Evolutionary conservation across 2,888 invertebrate species (phyloP).

Genomic region (Hirtodrosophila histrioides): DNA sequence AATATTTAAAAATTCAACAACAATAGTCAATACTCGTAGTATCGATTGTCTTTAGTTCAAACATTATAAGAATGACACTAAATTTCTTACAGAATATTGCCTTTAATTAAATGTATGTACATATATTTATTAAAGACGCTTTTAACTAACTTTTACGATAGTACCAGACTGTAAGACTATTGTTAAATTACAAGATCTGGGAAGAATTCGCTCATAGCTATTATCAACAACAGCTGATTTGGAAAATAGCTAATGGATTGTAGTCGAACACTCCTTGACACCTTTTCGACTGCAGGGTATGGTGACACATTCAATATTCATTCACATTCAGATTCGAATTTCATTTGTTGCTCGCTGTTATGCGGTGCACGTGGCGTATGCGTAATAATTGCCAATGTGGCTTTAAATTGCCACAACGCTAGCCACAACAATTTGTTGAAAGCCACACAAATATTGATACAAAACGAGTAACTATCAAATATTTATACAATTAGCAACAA

Average conservation of each 20-base stretch:
- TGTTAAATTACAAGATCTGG: no score
- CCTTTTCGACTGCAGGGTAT: slow-evolving; percentile 15
- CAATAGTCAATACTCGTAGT: no score
- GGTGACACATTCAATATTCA: slow-evolving; percentile 29
- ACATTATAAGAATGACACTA: no score
- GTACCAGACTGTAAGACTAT: no score
- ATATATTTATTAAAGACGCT: no score
- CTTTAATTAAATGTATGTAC: no score
- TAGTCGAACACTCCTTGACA: slow-evolving; percentile 16
- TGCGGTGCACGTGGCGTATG: slow-evolving; percentile 65
- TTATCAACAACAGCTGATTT: background rate
- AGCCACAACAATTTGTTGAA: slow-evolving; percentile 53
- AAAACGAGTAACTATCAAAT: slow-evolving; percentile 3
- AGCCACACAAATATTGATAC: slow-evolving; percentile 35
- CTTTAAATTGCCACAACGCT: slow-evolving; percentile 38
- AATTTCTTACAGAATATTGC: no score
- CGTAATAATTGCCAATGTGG: slow-evolving; percentile 62
- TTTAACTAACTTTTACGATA: no score
- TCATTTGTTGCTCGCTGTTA: slow-evolving; percentile 32
- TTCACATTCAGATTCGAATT: slow-evolving; percentile 21
- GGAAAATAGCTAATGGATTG: background rate
- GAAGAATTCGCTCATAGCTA: no score
- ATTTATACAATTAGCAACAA: slow-evolving; percentile 43
- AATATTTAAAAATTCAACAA: no score
- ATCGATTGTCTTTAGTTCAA: no score